A percentile compares a stretch with the other conserved stretches of the same genome.
Evolutionary conservation across 2,797 vertebrate species (phyloP).

Genomic region (Phoebastria nigripes): DNA sequence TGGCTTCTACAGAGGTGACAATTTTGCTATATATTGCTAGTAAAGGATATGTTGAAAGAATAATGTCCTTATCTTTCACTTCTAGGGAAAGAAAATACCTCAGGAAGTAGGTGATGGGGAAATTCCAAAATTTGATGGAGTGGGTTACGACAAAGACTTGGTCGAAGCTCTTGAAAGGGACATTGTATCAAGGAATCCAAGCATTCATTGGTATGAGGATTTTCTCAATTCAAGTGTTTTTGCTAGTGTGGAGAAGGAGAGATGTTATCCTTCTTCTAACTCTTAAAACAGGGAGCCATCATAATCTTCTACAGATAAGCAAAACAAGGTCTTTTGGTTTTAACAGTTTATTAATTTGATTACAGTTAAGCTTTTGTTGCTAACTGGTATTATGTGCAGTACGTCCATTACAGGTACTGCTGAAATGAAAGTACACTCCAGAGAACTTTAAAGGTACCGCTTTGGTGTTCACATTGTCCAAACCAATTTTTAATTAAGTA

Average conservation of each 20-base stretch:
- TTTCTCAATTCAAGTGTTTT: neutral
- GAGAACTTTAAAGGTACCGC: conserved; percentile 7
- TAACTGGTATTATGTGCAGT: neutral
- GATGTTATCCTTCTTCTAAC: neutral
- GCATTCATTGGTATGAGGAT: conserved; percentile 87
- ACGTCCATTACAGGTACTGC: neutral
- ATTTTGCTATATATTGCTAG: neutral
- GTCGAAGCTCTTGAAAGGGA: conserved; percentile 94
- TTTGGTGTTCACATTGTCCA: conserved; percentile 5
- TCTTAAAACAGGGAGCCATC: neutral
- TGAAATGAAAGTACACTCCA: neutral
- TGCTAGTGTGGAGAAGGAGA: neutral
- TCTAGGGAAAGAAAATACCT: conserved; percentile 84
- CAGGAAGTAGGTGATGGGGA: conserved; percentile 84
- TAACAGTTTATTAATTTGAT: conserved; percentile 20
- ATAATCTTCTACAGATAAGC: neutral
- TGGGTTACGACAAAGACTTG: conserved; percentile 90
- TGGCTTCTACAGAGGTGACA: neutral
- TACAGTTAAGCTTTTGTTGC: conserved; percentile 7
- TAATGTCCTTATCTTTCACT: conserved; percentile 38
- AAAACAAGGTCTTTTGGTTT: neutral
- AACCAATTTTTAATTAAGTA: conserved; percentile 54
- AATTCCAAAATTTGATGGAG: conserved; percentile 89
- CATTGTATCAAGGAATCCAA: conserved; percentile 94
- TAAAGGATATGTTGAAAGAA: neutral